These are phyloP conservation scores for Empidonax alnorum DNA, from an alignment of 2,113 vertebrate species.

Conservation along the genomic window DNA sequence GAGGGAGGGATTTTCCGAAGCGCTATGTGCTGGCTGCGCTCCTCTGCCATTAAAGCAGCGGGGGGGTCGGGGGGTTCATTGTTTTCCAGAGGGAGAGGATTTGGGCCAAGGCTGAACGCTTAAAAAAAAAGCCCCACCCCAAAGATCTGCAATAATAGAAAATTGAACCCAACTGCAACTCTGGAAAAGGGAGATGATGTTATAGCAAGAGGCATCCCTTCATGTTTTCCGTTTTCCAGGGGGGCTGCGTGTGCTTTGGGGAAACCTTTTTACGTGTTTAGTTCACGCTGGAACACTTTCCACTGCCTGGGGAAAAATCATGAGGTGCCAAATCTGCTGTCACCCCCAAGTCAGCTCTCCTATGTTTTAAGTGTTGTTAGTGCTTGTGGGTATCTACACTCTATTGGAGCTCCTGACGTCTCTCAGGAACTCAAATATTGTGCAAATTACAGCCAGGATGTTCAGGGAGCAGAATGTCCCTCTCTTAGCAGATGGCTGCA, in stretches of 20 bases:
- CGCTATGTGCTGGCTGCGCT: neutral
- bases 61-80: neutral
- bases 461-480: conserved; percentile 36
- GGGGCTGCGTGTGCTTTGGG: neutral
- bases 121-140: conserved; percentile 6
- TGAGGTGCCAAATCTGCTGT: neutral
- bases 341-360: neutral
- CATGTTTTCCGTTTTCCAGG: neutral
- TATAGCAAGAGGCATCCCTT: neutral
- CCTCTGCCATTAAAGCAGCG: neutral
- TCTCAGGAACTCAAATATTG: conserved; percentile 14
- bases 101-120: neutral
- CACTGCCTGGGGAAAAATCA: neutral
- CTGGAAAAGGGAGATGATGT: neutral
- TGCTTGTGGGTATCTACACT: neutral
- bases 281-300: neutral
- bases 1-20: neutral
- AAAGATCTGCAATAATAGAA: conserved; percentile 31
- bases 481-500: conserved; percentile 59
- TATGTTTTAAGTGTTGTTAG: neutral
- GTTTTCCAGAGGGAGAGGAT: neutral
- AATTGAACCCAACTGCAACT: conserved; percentile 33
- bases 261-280: neutral
- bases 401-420: neutral
- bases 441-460: conserved; percentile 45